phyloP scores from a whole-genome alignment of 1,140 invertebrate species.

The Drosophila sucinea region DNA sequence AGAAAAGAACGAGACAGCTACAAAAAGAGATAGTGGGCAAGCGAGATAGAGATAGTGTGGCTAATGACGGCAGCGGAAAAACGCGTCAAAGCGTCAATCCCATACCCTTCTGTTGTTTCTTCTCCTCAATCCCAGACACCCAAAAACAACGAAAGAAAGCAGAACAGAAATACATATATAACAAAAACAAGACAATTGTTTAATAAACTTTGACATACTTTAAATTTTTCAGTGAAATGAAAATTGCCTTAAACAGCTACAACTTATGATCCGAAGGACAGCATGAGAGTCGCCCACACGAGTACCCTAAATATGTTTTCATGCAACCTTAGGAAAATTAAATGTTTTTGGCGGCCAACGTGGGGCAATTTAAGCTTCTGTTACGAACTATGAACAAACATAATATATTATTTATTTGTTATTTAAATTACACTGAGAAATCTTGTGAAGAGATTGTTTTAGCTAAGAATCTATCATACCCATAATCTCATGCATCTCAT shows the following conservation, averaged over 20 bases:
- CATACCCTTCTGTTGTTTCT: background rate
- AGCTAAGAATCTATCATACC: background rate
- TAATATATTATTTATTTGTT: too few species aligned
- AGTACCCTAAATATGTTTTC: constrained; percentile 20
- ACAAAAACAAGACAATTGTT: constrained; percentile 56
- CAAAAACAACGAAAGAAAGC: constrained; percentile 25
- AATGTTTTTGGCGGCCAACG: background rate
- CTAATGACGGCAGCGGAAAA: constrained; percentile 43
- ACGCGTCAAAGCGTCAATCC: constrained; percentile 40
- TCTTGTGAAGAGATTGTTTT: too few species aligned
- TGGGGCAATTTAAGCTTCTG: background rate
- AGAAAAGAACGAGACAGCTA: background rate
- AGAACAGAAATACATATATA: background rate
- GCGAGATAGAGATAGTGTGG: background rate
- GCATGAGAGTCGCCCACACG: background rate
- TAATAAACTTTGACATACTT: constrained; percentile 79
- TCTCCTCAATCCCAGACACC: constrained; percentile 17
- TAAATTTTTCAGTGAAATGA: constrained; percentile 40
- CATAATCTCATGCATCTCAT: background rate
- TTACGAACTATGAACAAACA: too few species aligned
- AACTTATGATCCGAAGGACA: constrained; percentile 6
- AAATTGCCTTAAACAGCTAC: constrained; percentile 37
- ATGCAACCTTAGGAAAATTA: background rate
- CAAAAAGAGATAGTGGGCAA: background rate
- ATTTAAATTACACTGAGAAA: too few species aligned